These are phyloP conservation scores for Malachius bipustulatus DNA, from an alignment of 2,888 invertebrate species.

Conservation along the genomic window DNA sequence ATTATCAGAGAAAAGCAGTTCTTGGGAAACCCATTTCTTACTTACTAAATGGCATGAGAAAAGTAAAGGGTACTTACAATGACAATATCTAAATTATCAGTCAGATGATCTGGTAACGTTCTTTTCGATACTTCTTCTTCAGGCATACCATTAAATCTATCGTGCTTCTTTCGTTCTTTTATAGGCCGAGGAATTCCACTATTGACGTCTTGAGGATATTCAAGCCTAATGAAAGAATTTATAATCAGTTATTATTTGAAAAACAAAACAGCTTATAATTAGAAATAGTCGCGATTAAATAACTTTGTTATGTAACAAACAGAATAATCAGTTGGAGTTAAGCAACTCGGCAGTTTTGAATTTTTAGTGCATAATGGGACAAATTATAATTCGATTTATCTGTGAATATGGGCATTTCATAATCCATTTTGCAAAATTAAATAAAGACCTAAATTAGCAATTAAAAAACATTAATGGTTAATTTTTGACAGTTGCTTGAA, in stretches of 20 bases:
- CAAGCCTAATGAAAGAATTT: conserved; percentile 24
- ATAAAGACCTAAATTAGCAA: too few species aligned
- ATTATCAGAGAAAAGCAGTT: too few species aligned
- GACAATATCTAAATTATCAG: conserved; percentile 90
- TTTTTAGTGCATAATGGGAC: too few species aligned
- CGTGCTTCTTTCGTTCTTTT: conserved; percentile 87
- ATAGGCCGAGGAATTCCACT: conserved; percentile 45
- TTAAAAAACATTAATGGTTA: too few species aligned
- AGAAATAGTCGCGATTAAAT: neutral
- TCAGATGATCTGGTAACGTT: conserved; percentile 88
- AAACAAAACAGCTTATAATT: neutral
- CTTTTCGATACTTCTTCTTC: conserved; percentile 92
- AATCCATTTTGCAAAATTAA: too few species aligned
- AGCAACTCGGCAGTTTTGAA: neutral
- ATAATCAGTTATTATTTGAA: conserved; percentile 1
- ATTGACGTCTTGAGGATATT: conserved; percentile 38
- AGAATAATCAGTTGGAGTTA: neutral
- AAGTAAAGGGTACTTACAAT: conserved; percentile 68
- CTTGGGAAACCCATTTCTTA: too few species aligned
- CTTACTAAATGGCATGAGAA: too few species aligned
- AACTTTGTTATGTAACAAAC: neutral
- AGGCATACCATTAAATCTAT: conserved; percentile 91
- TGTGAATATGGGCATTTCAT: too few species aligned
- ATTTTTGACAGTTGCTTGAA: too few species aligned
- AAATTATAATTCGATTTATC: too few species aligned